These are phyloP conservation scores for Diarsia dahlii DNA, from an alignment of 2,888 invertebrate species.

Conservation along the genomic window DNA sequence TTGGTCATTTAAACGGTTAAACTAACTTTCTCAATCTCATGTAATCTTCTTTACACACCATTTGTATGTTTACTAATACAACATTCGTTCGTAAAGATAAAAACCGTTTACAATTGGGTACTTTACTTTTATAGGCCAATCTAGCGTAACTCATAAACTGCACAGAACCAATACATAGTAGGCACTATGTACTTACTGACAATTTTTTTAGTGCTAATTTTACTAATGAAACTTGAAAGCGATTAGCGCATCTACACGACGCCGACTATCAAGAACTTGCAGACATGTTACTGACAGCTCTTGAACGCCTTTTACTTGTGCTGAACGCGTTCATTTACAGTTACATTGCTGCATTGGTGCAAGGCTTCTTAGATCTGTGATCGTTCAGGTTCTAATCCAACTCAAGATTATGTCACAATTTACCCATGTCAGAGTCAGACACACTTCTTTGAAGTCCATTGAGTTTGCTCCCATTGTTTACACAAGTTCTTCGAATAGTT, in stretches of 20 bases:
- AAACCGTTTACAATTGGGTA: constrained; percentile 4
- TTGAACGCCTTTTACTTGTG: not conserved
- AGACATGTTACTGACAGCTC: not conserved
- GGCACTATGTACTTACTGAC: not conserved
- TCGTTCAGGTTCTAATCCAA: not conserved
- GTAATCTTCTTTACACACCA: constrained; percentile 24
- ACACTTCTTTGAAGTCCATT: not conserved
- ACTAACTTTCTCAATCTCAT: constrained; percentile 18
- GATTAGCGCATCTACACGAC: not conserved
- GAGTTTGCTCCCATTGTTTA: not conserved
- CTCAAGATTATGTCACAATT: not conserved
- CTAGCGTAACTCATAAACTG: constrained; percentile 1
- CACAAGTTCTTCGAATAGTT: not conserved
- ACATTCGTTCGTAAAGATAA: constrained; percentile 2
- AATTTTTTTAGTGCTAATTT: not conserved
- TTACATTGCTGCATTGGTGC: not conserved
- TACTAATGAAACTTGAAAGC: not conserved
- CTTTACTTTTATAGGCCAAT: not conserved
- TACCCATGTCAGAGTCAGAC: not conserved
- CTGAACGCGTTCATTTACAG: not conserved
- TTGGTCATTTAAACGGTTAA: constrained; percentile 19
- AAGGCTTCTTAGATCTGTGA: not conserved
- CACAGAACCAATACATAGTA: not conserved
- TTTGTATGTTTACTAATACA: constrained; percentile 21
- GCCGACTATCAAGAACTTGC: not conserved